Base-by-base conservation (phyloP, 2,888 invertebrate genomes). In the Drosophila histrio region DNA sequence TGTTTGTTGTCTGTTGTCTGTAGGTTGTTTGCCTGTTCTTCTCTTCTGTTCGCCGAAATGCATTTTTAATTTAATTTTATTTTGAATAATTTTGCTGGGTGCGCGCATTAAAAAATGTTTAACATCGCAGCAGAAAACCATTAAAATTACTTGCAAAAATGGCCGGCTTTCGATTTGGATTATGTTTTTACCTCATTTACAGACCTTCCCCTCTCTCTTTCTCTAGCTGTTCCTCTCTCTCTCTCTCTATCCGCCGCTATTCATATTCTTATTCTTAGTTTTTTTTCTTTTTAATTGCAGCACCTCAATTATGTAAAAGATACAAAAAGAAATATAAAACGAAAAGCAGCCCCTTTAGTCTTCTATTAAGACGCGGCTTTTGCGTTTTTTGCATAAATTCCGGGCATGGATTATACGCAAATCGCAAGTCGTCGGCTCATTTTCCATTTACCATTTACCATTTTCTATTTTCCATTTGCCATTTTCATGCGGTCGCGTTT, bases 31-130 rank as follows among this genome's bases (percentile, higher is more conserved):
- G 52, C 46, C 21, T 59, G 49, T 32, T 53, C 34, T 41, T 30
- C 30, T 44, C 52, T 17, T 43, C 38, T 17, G 24, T 34, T 44
- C 52, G 53, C 64, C 70, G 59, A 82, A 82, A 85, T 82, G 82
- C 79, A 85, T 85, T 82, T 82, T 85, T 82, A 82, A 82, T 82
- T 81, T 77, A 81, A 82, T 85, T 77, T 81, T 58, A 57, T 76
- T 77, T 70, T 65, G 57, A 68, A 80, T 75, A 83, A 76, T 79
- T 81, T 73, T 54, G 46, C 38, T 67, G 56, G 53, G 54, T 61
- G 74, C 66, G 71, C 72, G 64, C 77, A 72, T 72, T 78, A 75
- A 72, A 78, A 78, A 71, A 65, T 68, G 63, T 62, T 67, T 68
- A 76, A 68, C 69, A 79, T 69, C 62, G 69, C 57, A 72, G 47